Evolutionary conservation across 2,797 vertebrate genomes (phyloP).

Genomic region (Potorous gilbertii): DNA sequence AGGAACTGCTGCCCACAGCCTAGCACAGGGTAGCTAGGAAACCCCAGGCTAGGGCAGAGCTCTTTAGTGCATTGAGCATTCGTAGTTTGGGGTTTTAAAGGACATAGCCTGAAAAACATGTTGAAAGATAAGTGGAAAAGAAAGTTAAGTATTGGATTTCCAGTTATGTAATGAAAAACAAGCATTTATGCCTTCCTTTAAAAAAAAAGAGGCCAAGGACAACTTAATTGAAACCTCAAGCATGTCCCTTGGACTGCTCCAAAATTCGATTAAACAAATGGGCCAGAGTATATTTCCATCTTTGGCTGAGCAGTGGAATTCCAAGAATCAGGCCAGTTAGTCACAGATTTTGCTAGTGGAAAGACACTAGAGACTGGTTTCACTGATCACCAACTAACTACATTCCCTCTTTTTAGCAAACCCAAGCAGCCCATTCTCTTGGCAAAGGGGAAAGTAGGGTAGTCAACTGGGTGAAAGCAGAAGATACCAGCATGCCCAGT

Average conservation of each 20-base stretch:
- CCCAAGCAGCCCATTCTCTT: neutral
- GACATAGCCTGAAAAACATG: constrained; percentile 28
- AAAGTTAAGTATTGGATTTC: constrained; percentile 59
- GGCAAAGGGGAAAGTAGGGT: neutral
- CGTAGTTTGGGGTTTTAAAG: constrained; percentile 27
- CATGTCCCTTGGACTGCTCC: neutral
- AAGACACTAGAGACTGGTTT: rapidly evolving
- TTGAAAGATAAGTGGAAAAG: constrained; percentile 22
- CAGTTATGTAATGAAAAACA: constrained; percentile 69
- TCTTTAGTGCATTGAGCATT: neutral
- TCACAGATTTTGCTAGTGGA: neutral
- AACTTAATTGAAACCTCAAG: constrained; percentile 54
- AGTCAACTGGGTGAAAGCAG: neutral
- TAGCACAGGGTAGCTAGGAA: neutral
- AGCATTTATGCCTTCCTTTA: constrained; percentile 53
- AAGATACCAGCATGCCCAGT: neutral
- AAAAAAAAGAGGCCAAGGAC: constrained; percentile 77
- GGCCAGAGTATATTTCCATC: neutral
- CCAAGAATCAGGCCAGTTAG: neutral
- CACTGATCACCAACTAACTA: too few species aligned
- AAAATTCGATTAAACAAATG: constrained; percentile 14
- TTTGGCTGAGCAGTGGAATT: neutral
- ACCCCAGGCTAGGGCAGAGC: rapidly evolving
- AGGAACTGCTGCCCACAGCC: neutral
- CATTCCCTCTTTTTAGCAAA: too few species aligned